phyloP scores from a whole-genome alignment of 2,888 invertebrate genomes.

The Macrosoma leucophasiata region DNA sequence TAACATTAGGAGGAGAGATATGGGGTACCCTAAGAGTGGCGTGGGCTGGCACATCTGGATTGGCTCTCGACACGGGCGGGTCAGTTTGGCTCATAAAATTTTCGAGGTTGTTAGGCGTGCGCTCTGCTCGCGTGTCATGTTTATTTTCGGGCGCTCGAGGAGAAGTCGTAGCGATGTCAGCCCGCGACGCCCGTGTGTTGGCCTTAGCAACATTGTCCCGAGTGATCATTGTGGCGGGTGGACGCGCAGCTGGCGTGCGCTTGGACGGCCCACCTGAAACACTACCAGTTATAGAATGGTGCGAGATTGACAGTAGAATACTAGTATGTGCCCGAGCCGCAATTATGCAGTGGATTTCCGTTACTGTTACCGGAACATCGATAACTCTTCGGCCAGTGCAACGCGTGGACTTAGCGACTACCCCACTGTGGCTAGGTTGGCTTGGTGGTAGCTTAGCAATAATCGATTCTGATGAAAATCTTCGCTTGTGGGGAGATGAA shows the following conservation, averaged over 20 bases:
- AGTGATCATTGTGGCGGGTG: slow-evolving; percentile 75
- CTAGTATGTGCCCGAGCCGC: slow-evolving; percentile 92
- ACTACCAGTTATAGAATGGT: slow-evolving; percentile 95
- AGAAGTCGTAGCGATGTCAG: slow-evolving; percentile 78
- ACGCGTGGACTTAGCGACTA: slow-evolving; percentile 79
- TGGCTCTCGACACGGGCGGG: slow-evolving; percentile 91
- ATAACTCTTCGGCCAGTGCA: slow-evolving; percentile 77
- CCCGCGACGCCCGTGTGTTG: slow-evolving; percentile 77
- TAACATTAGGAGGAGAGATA: slow-evolving; percentile 64
- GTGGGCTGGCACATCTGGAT: slow-evolving; percentile 64
- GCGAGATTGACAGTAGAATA: slow-evolving; percentile 81
- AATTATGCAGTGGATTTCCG: slow-evolving; percentile 90
- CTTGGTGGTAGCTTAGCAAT: slow-evolving; percentile 88
- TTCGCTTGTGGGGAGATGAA: slow-evolving; percentile 92
- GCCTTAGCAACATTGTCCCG: slow-evolving; percentile 96
- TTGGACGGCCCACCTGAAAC: slow-evolving; percentile 84
- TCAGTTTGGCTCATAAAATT: slow-evolving; percentile 96
- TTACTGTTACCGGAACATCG: slow-evolving; percentile 57
- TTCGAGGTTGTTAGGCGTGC: slow-evolving; percentile 89
- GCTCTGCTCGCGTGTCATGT: slow-evolving; percentile 93
- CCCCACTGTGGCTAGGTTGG: slow-evolving; percentile 82
- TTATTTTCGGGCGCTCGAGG: slow-evolving; percentile 98
- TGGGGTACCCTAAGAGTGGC: slow-evolving; percentile 65
- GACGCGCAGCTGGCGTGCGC: slow-evolving; percentile 65
- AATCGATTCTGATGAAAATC: slow-evolving; percentile 88